Evolutionary conservation across 2,797 vertebrate genomes (phyloP).

Genomic region (Enteromius fasciolatus): DNA sequence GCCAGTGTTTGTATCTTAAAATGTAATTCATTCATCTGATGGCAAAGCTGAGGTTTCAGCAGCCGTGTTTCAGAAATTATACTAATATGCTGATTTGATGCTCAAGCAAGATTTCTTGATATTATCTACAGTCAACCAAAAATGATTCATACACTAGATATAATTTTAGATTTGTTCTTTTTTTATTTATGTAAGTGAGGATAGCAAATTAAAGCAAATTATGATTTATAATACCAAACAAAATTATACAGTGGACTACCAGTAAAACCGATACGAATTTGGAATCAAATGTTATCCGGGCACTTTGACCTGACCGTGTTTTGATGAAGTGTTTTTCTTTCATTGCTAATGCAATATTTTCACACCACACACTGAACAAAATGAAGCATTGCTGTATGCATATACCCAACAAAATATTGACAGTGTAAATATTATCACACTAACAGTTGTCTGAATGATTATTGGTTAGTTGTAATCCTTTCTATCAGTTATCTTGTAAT

Average conservation of each 20-base stretch:
- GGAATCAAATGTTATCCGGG: background rate
- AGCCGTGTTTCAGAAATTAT: background rate
- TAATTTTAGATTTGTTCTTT: background rate
- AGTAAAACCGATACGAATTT: background rate
- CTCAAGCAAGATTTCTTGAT: background rate
- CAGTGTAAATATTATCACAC: background rate
- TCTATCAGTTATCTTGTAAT: background rate
- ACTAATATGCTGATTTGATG: background rate
- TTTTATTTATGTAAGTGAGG: background rate
- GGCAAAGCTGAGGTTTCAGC: background rate
- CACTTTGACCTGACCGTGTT: background rate
- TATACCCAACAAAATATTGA: background rate
- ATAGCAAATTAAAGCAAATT: background rate
- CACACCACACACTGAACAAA: background rate
- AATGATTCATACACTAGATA: background rate
- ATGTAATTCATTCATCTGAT: background rate
- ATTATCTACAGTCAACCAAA: background rate
- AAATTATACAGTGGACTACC: background rate
- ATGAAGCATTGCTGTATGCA: background rate
- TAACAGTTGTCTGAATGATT: background rate
- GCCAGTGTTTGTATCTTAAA: background rate
- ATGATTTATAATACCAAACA: background rate
- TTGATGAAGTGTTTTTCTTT: background rate
- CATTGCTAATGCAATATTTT: background rate
- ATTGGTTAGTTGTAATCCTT: background rate